These are phyloP conservation scores for Heliconius nattereri DNA, from an alignment of 1,140 invertebrate genomes.

Conservation along the genomic window DNA sequence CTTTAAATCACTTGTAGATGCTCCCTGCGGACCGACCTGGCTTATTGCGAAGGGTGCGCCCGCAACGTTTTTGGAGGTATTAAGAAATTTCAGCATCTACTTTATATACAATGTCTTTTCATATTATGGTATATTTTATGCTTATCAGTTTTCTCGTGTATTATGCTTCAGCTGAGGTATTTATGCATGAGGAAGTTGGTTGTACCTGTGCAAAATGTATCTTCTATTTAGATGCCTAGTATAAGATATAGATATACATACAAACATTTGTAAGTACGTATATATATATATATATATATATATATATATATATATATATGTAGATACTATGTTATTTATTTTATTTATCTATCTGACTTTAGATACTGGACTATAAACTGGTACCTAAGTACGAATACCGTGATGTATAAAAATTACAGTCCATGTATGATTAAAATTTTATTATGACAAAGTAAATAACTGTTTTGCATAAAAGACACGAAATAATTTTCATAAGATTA, in stretches of 20 bases:
- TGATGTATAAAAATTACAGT: no score
- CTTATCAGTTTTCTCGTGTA: constrained; percentile 10
- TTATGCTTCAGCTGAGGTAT: not conserved
- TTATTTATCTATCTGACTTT: no score
- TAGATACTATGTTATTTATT: not conserved
- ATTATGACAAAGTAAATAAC: no score
- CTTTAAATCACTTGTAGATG: constrained; percentile 79
- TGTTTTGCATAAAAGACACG: no score
- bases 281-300: no score
- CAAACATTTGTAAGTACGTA: not conserved
- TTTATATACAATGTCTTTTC: constrained; percentile 25
- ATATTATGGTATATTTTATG: constrained; percentile 22
- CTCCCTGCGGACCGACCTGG: constrained; percentile 56
- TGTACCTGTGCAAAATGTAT: not conserved
- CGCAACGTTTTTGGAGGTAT: constrained; percentile 53
- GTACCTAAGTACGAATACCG: no score
- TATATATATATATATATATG: no score
- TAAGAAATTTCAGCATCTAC: constrained; percentile 66
- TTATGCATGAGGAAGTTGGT: not conserved
- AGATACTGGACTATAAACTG: no score
- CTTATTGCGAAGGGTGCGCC: constrained; percentile 70
- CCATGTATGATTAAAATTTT: no score
- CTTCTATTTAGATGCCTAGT: not conserved
- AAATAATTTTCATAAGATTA: no score
- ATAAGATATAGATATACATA: not conserved